Base-by-base conservation (phyloP, 2,888 invertebrate genomes). In the Caenorhabditis parvicauda region DNA sequence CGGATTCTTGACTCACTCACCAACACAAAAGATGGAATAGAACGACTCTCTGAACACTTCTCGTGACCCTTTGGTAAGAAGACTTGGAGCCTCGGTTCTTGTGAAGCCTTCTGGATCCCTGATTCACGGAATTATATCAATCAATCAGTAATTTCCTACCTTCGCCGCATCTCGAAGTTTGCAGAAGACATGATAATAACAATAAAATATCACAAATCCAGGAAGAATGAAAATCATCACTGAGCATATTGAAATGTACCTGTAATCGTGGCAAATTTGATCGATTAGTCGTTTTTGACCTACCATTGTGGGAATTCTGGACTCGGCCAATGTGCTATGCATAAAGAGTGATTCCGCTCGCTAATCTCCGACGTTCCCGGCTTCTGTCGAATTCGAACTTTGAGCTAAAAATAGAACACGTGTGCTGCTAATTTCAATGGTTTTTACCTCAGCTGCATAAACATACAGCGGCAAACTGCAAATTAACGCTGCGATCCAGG, bases 21-120 rank as follows among this genome's bases (percentile, higher is more conserved):
- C 78, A 78, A 57, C 77, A 78, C 22, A 79, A 67, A 9, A 80
- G 64, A 54, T 79, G 79, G 61, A 79, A 79, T 5, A 79, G 58
- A 22, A 79, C 77, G n/a, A 79, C 79, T 63, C 77, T 72, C 27
- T 79, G 73, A 12, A 79, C 79, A 57, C 79, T 68, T 24, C 74
- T 54, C 0, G 79, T 79, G n/a, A 79, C 79, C 44, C 74, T 55
- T 24, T 80, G 79, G 43, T 79, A 79, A 4, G 80, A 72, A 9
- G 78, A 74, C 19, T 72, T 58, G 0, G 73, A 65, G 44, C 60
- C 58, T 14, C 72, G 59, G 32, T 70, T 71, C 0, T 77, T 64
- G 17, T 67, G 68, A 25, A 79, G 64, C 6, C 79, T 59, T 38
- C 76, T 70, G 28, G 70, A 70, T 9, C 72, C 72, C 67, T 67